phyloP scores from a whole-genome alignment of 2,113 vertebrate species.

The Plecotus auritus region DNA sequence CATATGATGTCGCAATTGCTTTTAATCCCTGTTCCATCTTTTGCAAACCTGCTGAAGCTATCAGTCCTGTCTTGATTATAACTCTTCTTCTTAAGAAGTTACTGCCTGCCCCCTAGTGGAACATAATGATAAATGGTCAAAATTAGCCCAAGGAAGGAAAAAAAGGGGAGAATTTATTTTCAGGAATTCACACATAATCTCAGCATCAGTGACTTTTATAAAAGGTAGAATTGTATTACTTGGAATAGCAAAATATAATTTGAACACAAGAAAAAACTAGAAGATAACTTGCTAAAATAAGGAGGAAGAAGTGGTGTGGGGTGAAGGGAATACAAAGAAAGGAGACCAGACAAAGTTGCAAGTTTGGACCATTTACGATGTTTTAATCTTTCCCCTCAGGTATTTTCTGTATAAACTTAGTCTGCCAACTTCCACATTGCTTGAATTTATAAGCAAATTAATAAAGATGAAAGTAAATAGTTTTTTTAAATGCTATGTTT shows the following conservation, averaged over 20 bases:
- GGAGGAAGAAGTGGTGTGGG: background rate
- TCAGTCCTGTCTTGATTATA: background rate
- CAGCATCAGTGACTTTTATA: background rate
- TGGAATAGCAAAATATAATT: background rate
- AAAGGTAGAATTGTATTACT: background rate
- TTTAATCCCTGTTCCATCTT: background rate
- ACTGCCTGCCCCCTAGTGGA: constrained; percentile 52
- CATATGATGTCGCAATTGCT: background rate
- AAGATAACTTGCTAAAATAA: background rate
- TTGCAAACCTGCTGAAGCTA: background rate
- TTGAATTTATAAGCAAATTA: constrained; percentile 28
- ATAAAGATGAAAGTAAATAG: background rate
- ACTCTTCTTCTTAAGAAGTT: background rate
- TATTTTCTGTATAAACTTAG: background rate
- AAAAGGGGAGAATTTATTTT: background rate
- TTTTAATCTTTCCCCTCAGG: background rate
- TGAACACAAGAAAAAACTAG: background rate
- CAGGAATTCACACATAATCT: background rate
- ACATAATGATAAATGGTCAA: background rate
- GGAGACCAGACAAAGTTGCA: no score
- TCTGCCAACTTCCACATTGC: background rate
- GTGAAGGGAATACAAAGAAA: background rate
- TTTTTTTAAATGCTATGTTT: background rate
- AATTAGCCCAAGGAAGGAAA: background rate
- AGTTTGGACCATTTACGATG: background rate